Evolutionary conservation across 2,888 invertebrate species (phyloP).

Genomic region (Cephus sareptanus): DNA sequence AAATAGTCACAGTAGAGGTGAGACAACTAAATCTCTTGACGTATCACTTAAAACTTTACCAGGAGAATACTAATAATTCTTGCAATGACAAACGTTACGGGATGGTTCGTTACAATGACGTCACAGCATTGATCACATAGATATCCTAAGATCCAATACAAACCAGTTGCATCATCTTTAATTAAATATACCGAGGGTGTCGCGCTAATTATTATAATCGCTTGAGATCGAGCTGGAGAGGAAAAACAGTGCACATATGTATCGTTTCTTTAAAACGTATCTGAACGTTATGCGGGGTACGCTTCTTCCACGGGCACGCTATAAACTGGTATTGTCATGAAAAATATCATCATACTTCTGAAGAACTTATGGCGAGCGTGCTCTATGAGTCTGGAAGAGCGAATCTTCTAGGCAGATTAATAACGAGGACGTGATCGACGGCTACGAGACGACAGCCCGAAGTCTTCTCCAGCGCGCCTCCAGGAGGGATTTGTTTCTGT

Average conservation of each 20-base stretch:
- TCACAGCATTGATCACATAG: background rate
- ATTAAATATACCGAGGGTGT: background rate
- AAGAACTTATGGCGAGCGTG: conserved; percentile 52
- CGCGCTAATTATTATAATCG: background rate
- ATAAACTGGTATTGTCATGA: conserved; percentile 47
- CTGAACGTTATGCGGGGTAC: conserved; percentile 12
- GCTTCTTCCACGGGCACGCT: background rate
- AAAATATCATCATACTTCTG: conserved; percentile 48
- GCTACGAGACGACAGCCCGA: conserved; percentile 56
- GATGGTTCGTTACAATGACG: background rate
- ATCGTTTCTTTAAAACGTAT: background rate
- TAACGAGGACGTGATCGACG: conserved; percentile 12
- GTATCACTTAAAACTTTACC: background rate
- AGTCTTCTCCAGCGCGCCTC: conserved; percentile 50
- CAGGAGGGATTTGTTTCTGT: conserved; percentile 44
- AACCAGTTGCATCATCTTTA: background rate
- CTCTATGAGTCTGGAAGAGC: conserved; percentile 39
- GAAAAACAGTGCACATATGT: background rate
- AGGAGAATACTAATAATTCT: background rate
- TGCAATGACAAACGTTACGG: background rate
- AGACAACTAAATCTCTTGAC: background rate
- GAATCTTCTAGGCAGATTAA: conserved; percentile 24
- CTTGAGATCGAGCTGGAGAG: background rate
- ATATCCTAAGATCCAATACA: background rate
- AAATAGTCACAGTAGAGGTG: background rate